Conservation (phyloP, 2,888 invertebrate species). For the Metalampra italica region DNA sequence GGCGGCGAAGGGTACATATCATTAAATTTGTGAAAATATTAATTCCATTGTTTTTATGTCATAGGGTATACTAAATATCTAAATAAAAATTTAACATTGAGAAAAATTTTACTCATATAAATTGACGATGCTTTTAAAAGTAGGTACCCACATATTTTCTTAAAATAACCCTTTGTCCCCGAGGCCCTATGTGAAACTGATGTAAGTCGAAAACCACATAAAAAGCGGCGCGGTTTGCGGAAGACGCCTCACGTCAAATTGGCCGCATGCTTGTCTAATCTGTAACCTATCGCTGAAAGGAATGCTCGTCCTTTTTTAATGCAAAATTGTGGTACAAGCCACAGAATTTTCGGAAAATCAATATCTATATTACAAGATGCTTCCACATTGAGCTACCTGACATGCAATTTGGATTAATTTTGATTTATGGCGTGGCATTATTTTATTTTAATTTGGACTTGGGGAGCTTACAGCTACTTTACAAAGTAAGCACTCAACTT, state of each 20-base stretch:
- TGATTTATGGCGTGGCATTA: too few species aligned
- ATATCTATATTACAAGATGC: neutral
- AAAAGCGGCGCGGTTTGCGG: slow-evolving; percentile 53
- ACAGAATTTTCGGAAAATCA: slow-evolving; percentile 8
- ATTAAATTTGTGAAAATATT: slow-evolving; percentile 46
- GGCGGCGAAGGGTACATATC: slow-evolving; percentile 60
- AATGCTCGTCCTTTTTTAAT: slow-evolving; percentile 66
- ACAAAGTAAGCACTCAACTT: too few species aligned
- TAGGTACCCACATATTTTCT: too few species aligned
- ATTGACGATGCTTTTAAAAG: too few species aligned
- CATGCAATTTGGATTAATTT: too few species aligned
- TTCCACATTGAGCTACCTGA: too few species aligned
- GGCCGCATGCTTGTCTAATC: slow-evolving; percentile 67
- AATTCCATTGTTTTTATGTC: slow-evolving; percentile 22
- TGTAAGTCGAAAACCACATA: slow-evolving; percentile 36
- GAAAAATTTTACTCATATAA: too few species aligned
- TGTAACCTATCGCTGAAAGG: slow-evolving; percentile 73
- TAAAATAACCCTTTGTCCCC: neutral
- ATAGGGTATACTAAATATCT: neutral
- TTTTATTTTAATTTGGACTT: too few species aligned
- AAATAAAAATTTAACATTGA: slow-evolving; percentile 1
- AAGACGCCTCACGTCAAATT: slow-evolving; percentile 65
- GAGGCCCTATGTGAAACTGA: slow-evolving; percentile 18
- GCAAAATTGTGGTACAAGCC: slow-evolving; percentile 32
- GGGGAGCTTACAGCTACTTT: too few species aligned